Evolutionary conservation across 2,113 vertebrate genomes (phyloP), one percentile per base, ranked within the genome.

Genomic region (Callorhinus ursinus): DNA sequence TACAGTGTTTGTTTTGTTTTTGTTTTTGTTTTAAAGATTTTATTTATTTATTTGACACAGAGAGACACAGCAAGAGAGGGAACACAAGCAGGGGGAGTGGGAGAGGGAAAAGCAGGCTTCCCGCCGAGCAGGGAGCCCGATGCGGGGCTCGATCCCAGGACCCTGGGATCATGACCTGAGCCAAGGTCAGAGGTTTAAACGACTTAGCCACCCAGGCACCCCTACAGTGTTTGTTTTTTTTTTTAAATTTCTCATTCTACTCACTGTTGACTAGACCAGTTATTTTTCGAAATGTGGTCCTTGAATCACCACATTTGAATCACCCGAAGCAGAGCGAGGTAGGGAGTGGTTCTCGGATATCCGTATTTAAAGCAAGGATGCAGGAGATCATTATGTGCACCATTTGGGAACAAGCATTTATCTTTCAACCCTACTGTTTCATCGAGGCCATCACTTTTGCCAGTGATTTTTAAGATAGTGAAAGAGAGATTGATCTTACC

Each of bases 241-340:
- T 89, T 65, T 53, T 14, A 5, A 63, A 79, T 87, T 22, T 57
- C 46, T 63, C 84, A n/a, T 53, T 71, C 82, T n/a, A 82, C n/a
- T 71, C 81, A 31, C 26, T 71, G 2, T 53, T 93, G n/a, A 63
- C 26, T 36, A 72, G 15, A 49, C 8, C 42, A 31, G 71, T 86
- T 86, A 49, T 72, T 97, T 96, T 84, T 90, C 71, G 39, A 90
- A 88, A 89, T 90, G 69, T 94, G 67, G 39, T 83, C 39, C 49
- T 95, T 79, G 22, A 93, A 14, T 94, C 65, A 36, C 51, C 90
- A 39, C 18, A n/a, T 63, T 36, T 3, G 7, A 92, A 61, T 72
- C 46, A 77, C 31, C 53, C 21, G 31, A 83, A 90, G 36, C 21
- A 7, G 21, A 89, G 39, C 57, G 74, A 39, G 57, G 57, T 76